phyloP scores from a whole-genome alignment of 2,797 vertebrate genomes.

The Falco cherrug region DNA sequence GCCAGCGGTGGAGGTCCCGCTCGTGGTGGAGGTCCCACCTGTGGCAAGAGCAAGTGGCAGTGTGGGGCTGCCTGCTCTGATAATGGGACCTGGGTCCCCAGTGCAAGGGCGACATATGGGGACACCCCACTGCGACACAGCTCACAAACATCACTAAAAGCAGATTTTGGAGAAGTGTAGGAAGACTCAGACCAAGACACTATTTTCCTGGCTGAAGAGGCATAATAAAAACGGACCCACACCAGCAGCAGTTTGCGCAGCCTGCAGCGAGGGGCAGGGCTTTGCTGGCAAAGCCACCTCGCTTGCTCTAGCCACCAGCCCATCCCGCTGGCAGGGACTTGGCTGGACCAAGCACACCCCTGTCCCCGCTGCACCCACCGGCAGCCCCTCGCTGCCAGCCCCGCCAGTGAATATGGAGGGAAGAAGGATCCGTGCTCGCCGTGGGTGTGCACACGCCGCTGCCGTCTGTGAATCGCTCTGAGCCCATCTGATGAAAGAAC shows the following conservation, averaged over 20 bases:
- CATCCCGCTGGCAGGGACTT: neutral
- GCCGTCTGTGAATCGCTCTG: neutral
- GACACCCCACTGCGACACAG: fast-evolving
- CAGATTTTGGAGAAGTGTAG: neutral
- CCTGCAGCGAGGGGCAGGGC: neutral
- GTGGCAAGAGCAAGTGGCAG: neutral
- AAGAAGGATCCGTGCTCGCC: neutral
- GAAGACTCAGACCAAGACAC: neutral
- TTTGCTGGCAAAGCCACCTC: no score
- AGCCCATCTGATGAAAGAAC: neutral
- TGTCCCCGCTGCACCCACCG: fast-evolving
- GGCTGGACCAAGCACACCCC: neutral
- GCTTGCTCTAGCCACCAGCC: neutral
- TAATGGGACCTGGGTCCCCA: fast-evolving
- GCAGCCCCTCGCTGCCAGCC: neutral
- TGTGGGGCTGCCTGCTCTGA: fast-evolving
- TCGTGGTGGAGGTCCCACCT: fast-evolving
- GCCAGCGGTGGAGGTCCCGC: fast-evolving
- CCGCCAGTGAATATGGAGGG: fast-evolving
- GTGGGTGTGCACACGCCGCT: neutral
- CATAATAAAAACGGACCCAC: neutral
- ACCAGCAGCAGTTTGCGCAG: neutral
- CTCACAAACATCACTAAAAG: neutral
- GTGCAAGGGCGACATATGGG: neutral
- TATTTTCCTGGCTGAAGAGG: neutral